Base-by-base conservation (phyloP, 2,797 vertebrate genomes). In the Bovichtus diacanthus region DNA sequence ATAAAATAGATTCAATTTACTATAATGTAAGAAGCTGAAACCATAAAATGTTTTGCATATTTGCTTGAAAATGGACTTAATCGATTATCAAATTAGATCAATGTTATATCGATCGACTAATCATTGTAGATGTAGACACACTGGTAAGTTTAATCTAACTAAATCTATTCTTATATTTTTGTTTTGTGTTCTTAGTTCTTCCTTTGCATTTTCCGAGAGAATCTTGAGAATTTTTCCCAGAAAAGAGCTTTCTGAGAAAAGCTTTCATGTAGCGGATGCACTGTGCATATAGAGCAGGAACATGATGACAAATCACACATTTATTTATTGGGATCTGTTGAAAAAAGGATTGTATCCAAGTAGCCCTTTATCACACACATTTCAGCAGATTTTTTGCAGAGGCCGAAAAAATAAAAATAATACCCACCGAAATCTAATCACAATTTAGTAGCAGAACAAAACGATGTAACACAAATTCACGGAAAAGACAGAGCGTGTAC, bases 241-340 rank as follows among this genome's bases (percentile, higher is more conserved):
- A 44, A 59, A 72, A 66, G 4, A 78, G 19, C 44, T 70, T 50
- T 34, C 18, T 67, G 5, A 70, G 31, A 65, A 56, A 63, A 38
- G 16, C 44, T 59, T 54, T 38, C 5, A 36, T 50, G n/a, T n/a
- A 21, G 4, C 27, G 6, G 11, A 50, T 21, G 38, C 12, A 36
- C 12, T 36, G 39, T 50, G 16, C 46, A 43, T 41, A 11, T 9
- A 61, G 64, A 76, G 36, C 29, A 39, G 63, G 58, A 29, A 38
- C n/a, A 58, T 29, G n/a, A 36, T 67, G 46, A 70, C 23, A 74
- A 75, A 70, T 59, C 49, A 63, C 39, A 72, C 38, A 41, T 75
- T 78, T 64, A 61, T 76, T 78, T 49, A 27, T 9, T 0, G 27
- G 34, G 80, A 68, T 63, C 31, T 50, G 43, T 49, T 5, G 2